Percentiles rank a stretch among this genome's conserved stretches.
phyloP scores from a whole-genome alignment of 2,797 vertebrate genomes.

The Borostomias antarcticus region DNA sequence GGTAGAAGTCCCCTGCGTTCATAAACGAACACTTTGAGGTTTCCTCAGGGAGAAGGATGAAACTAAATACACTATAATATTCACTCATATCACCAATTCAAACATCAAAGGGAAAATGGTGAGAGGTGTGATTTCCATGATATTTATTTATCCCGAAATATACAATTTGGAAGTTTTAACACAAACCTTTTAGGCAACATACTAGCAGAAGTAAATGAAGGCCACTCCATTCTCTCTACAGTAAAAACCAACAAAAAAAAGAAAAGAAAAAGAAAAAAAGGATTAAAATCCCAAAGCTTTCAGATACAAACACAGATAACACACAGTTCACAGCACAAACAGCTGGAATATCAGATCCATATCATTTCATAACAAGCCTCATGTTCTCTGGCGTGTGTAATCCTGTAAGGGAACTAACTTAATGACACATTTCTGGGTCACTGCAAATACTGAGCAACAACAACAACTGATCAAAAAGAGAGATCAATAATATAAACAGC shows the following conservation, averaged over 20 bases:
- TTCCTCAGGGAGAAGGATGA: neutral
- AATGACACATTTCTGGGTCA: neutral
- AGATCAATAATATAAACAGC: neutral
- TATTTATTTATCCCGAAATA: neutral
- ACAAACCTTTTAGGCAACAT: neutral
- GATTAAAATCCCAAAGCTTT: no score
- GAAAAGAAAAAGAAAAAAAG: no score
- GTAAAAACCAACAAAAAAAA: neutral
- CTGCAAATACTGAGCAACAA: neutral
- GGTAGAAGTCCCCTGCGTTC: neutral
- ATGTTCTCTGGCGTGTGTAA: neutral
- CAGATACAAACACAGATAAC: neutral
- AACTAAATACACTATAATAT: no score
- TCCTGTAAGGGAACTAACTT: neutral
- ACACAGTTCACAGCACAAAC: neutral
- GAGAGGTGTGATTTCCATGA: neutral
- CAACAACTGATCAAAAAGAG: neutral
- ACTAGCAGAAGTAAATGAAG: neutral
- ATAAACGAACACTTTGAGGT: neutral
- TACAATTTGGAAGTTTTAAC: neutral
- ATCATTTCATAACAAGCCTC: neutral
- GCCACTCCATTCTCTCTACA: neutral
- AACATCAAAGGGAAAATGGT: neutral
- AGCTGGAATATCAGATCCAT: neutral
- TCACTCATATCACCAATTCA: neutral